Conservation (phyloP, 2,113 vertebrate genomes). For the Anhinga anhinga region DNA sequence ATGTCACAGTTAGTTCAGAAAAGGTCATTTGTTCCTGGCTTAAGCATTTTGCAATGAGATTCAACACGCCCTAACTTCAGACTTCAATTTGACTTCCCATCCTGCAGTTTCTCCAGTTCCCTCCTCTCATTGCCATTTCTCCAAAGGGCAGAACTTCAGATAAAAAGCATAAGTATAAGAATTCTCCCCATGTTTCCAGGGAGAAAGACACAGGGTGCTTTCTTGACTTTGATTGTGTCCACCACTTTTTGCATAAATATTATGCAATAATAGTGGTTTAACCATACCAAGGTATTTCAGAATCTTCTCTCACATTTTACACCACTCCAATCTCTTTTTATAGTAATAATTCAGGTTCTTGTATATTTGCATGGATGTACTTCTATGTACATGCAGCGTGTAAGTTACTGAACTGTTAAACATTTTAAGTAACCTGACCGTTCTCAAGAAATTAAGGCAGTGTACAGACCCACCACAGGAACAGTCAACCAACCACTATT, state of each 20-base stretch:
- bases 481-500: not conserved
- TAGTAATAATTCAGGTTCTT: not conserved
- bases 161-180: not conserved
- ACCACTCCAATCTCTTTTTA: not conserved
- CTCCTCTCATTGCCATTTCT: not conserved
- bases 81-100: not conserved
- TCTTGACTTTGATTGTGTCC: not conserved
- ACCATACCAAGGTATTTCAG: not conserved
- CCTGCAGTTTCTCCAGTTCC: not conserved
- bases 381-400: rapidly evolving
- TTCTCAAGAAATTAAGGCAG: not conserved
- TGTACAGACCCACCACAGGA: not conserved
- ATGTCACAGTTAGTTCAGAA: not conserved
- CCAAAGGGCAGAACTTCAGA: not conserved
- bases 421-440: not conserved
- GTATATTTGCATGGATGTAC: not conserved
- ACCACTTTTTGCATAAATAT: not conserved
- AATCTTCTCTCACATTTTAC: not conserved
- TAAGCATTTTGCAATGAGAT: not conserved
- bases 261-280: not conserved
- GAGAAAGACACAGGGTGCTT: not conserved
- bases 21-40: not conserved
- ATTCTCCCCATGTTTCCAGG: not conserved
- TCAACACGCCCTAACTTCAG: not conserved
- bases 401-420: not conserved